These are phyloP conservation scores for Melinaea marsaeus DNA, from an alignment of 2,888 invertebrate genomes.

Conservation along the genomic window DNA sequence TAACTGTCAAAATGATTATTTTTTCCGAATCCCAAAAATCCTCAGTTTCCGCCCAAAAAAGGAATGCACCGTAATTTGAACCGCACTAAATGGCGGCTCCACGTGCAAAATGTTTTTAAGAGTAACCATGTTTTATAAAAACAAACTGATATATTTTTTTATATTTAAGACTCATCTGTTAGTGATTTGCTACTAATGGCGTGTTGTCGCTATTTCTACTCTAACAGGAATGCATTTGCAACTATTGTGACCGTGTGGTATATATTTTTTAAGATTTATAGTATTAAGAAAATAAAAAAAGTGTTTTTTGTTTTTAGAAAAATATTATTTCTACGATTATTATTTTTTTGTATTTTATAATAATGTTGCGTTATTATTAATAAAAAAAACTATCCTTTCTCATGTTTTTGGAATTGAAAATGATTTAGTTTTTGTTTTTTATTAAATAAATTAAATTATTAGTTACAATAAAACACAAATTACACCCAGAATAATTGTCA, in stretches of 20 bases:
- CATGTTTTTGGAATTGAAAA: too few relatives aligned
- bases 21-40: conserved; percentile 59
- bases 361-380: too few relatives aligned
- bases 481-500: too few relatives aligned
- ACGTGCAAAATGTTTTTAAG: conserved; percentile 60
- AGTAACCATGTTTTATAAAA: conserved; percentile 52
- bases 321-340: too few relatives aligned
- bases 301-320: too few relatives aligned
- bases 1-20: conserved; percentile 48
- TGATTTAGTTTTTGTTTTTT: too few relatives aligned
- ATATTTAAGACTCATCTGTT: conserved; percentile 60
- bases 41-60: conserved; percentile 68
- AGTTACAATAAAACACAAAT: too few relatives aligned
- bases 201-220: conserved; percentile 62
- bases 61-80: conserved; percentile 65
- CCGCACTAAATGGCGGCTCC: conserved; percentile 66
- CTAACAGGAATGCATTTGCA: conserved; percentile 29
- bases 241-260: conserved; percentile 18
- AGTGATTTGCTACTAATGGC: conserved; percentile 70
- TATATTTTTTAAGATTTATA: too few relatives aligned
- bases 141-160: conserved; percentile 40
- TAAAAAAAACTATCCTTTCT: too few relatives aligned
- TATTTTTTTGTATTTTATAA: too few relatives aligned
- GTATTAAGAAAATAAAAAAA: too few relatives aligned
- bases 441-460: too few relatives aligned